Percentiles rank a stretch among this genome's conserved stretches.
Evolutionary conservation across 2,888 invertebrate genomes (phyloP).

Genomic region (Prosapia bicincta): DNA sequence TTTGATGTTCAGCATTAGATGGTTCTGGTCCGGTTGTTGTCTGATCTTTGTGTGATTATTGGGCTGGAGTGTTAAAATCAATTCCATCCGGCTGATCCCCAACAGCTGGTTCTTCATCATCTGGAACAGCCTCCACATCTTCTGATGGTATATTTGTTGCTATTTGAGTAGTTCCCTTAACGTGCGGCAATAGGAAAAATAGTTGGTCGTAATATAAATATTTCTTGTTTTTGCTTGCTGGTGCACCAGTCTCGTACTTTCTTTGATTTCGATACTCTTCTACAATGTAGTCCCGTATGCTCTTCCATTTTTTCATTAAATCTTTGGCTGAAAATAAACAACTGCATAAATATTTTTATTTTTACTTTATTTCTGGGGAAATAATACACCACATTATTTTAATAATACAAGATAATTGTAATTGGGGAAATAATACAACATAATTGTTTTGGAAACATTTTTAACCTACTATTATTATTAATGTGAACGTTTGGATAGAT

Average conservation of each 20-base stretch:
- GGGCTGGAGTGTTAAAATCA: neutral
- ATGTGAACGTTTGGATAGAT: neutral
- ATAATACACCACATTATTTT: neutral
- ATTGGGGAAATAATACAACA: neutral
- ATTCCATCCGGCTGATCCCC: neutral
- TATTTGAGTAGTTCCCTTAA: neutral
- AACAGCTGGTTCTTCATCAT: neutral
- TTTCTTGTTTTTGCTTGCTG: neutral
- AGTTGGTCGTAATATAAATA: neutral
- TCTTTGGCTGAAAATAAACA: too few relatives aligned
- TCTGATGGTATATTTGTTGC: neutral
- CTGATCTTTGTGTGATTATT: neutral
- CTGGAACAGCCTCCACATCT: neutral
- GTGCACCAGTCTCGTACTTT: neutral
- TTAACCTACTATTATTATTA: neutral
- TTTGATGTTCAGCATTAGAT: neutral
- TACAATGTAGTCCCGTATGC: neutral
- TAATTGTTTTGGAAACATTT: neutral
- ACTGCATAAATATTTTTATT: neutral
- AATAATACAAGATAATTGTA: neutral
- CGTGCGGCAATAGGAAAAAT: neutral
- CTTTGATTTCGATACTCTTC: neutral
- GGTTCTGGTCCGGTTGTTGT: too few relatives aligned
- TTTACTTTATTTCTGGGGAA: too few relatives aligned
- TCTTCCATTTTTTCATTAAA: conserved; percentile 1